Conservation (phyloP, 1,140 invertebrate species). For the Hetaerina americana region DNA sequence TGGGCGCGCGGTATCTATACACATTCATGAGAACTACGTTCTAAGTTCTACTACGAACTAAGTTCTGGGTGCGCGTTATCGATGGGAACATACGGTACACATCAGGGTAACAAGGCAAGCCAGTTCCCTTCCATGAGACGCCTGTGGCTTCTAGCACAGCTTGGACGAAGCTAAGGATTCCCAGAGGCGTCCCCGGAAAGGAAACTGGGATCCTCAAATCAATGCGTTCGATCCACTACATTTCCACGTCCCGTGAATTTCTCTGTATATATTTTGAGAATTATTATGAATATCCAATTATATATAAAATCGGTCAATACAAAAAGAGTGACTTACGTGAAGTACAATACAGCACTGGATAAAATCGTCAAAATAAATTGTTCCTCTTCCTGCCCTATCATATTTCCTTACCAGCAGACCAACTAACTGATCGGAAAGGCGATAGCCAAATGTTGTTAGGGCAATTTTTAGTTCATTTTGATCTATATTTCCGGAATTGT, state of each 20-base stretch:
- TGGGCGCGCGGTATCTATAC: too few species aligned
- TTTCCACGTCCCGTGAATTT: background rate
- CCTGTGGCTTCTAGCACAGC: too few species aligned
- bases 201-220: background rate
- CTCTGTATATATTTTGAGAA: background rate
- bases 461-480: constrained; percentile 78
- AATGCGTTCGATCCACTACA: background rate
- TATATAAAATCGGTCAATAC: background rate
- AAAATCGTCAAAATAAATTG: constrained; percentile 96
- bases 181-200: too few species aligned
- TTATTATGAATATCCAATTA: too few species aligned
- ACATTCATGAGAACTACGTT: too few species aligned
- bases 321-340: constrained; percentile 55
- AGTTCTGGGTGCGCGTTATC: too few species aligned
- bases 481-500: constrained; percentile 94
- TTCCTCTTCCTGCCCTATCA: constrained; percentile 79
- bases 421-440: constrained; percentile 74
- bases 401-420: constrained; percentile 80
- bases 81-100: too few species aligned
- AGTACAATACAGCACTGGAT: constrained; percentile 91
- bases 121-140: too few species aligned
- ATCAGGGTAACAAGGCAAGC: too few species aligned
- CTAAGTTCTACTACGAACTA: too few species aligned
- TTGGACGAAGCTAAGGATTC: too few species aligned
- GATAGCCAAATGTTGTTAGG: constrained; percentile 82